These are phyloP conservation scores for Aphidoletes aphidimyza DNA, from an alignment of 2,888 invertebrate genomes.

Conservation along the genomic window DNA sequence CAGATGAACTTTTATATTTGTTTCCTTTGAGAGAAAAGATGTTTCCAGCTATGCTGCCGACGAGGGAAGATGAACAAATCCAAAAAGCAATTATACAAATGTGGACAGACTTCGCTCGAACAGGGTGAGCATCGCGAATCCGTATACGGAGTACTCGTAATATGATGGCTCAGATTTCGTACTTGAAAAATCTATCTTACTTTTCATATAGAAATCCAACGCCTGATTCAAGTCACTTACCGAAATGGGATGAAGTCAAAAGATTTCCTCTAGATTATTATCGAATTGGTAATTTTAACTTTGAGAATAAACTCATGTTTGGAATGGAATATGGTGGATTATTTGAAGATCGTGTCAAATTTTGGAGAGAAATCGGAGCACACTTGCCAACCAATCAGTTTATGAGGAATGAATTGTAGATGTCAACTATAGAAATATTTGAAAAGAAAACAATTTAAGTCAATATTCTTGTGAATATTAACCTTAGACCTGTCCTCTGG, in stretches of 20 bases:
- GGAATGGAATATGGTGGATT: slow-evolving; percentile 68
- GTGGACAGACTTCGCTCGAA: slow-evolving; percentile 82
- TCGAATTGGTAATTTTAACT: slow-evolving; percentile 69
- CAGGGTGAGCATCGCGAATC: slow-evolving; percentile 70
- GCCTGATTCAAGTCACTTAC: slow-evolving; percentile 66
- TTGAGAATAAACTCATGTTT: slow-evolving; percentile 67
- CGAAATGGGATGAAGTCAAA: slow-evolving; percentile 71
- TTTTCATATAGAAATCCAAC: slow-evolving; percentile 73
- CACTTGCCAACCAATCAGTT: slow-evolving; percentile 61
- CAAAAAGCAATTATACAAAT: slow-evolving; percentile 72
- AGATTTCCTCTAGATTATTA: slow-evolving; percentile 63
- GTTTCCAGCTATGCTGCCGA: slow-evolving; percentile 71
- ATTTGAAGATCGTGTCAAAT: slow-evolving; percentile 70
- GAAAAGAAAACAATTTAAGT: too few species aligned
- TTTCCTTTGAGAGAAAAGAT: slow-evolving; percentile 75
- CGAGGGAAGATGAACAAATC: slow-evolving; percentile 71
- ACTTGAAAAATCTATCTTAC: neutral
- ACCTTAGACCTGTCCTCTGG: too few species aligned
- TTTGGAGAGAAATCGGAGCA: slow-evolving; percentile 73
- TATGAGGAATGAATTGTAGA: slow-evolving; percentile 67
- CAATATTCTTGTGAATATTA: too few species aligned
- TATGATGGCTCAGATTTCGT: neutral
- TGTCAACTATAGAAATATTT: neutral
- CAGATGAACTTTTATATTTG: slow-evolving; percentile 83
- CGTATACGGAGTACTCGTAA: slow-evolving; percentile 53